Evolutionary conservation across 2,888 invertebrate genomes (phyloP), one percentile per base, ranked within the genome.

Genomic region (Epirrhoe tristata): DNA sequence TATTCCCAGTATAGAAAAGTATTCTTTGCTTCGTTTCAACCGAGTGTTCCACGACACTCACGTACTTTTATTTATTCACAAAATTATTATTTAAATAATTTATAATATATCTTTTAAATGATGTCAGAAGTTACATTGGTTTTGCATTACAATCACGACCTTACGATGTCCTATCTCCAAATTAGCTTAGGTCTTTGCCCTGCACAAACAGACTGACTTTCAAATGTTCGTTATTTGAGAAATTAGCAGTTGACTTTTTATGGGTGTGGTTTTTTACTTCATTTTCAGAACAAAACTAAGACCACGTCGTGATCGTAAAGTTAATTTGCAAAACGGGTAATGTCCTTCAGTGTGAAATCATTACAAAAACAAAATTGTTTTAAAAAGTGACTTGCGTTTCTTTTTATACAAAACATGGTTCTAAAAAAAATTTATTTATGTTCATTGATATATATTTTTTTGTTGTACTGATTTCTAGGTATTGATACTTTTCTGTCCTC

Each of bases 221-320:
- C 88, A 91, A 90, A 90, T 76, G 90, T 74, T 78, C 78, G 77
- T 80, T 79, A 83, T 80, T 77, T 81, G 85, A 85, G 88, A 90
- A 90, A 87, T 86, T 88, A 84, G 84, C 86, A 76, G 80, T 87
- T 85, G 83, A 82, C 85, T 87, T 89, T 86, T 89, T 88, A 82
- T 82, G 65, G 58, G 63, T 70, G 77, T 70, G 75, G 39, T 43
- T 74, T 60, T 71, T 69, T 55, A 74, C 55, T 74, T 73, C 72
- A 64, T 67, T 57, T 67, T 58, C 53, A 14, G 70, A 69, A 65
- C 58, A 58, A 67, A 36, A 43, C 48, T 46, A 71, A 72, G 39
- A 39, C 36, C 36, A 36, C 32, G 53, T 10, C n/a, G n/a, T n/a
- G 24, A 51, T 59, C 46, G 61, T 43, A 52, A 59, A 61, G 56